phyloP scores from a whole-genome alignment of 2,888 invertebrate species.

The Plebejus anna region DNA sequence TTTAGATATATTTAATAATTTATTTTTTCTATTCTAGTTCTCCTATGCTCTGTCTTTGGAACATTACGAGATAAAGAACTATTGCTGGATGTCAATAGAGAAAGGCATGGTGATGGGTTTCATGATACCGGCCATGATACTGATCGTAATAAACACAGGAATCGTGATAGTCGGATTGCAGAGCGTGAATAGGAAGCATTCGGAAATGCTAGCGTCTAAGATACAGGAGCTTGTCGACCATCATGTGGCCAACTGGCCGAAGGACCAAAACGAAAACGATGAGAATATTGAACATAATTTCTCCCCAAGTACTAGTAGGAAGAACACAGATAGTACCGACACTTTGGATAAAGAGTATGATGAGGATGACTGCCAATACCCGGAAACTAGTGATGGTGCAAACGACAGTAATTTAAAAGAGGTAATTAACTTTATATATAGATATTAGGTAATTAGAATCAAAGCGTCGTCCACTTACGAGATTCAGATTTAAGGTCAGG shows the following conservation, averaged over 20 bases:
- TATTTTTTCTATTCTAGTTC: conserved; percentile 64
- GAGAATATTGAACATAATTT: conserved; percentile 64
- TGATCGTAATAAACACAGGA: conserved; percentile 82
- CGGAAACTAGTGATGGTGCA: conserved; percentile 51
- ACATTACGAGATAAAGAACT: conserved; percentile 85
- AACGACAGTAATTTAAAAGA: conserved; percentile 42
- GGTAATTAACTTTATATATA: conserved; percentile 40
- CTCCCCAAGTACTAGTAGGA: conserved; percentile 63
- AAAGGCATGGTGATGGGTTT: conserved; percentile 88
- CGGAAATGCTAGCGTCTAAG: conserved; percentile 66
- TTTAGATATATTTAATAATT: background rate
- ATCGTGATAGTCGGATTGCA: conserved; percentile 79
- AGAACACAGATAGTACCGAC: conserved; percentile 70
- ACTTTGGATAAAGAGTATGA: conserved; percentile 64
- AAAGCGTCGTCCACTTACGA: too few species aligned
- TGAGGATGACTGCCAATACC: conserved; percentile 63
- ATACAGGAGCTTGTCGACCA: conserved; percentile 69
- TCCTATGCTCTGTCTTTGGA: conserved; percentile 84
- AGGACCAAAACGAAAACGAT: conserved; percentile 57
- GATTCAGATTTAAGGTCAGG: too few species aligned
- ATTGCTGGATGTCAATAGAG: conserved; percentile 89
- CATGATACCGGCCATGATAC: conserved; percentile 84
- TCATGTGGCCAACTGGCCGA: conserved; percentile 66
- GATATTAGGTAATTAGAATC: background rate
- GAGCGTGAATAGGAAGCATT: conserved; percentile 69